Base-by-base conservation (phyloP, 2,888 invertebrate genomes). In the Harpalus rubripes region DNA sequence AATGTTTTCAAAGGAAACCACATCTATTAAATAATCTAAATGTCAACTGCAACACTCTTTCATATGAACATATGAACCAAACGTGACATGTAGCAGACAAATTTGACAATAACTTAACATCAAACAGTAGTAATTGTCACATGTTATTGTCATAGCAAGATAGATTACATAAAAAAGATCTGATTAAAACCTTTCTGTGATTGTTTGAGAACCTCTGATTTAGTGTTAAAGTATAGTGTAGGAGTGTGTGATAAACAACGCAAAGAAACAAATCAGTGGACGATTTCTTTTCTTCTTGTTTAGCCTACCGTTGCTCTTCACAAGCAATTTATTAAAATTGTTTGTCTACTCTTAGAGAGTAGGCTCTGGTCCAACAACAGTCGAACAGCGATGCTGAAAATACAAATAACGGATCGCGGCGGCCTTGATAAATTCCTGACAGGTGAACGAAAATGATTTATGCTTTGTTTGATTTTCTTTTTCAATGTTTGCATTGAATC, bases 321-420 rank as follows among this genome's bases (percentile, higher is more conserved):
- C n/a, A 78, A 78, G 58, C 78, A 78, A 78, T 78, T 32, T 78
- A 78, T 78, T 78, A 78, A 78, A 78, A 58, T 58, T 78, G 78
- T 78, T 78, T 78, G 78, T 78, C 58, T 78, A 26, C 56, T 78
- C 58, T 78, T 78, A n/a, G 68, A 8, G 7, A 44, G 72, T 68
- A 68, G 74, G 74, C 74, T 15, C 12, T n/a, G 58, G 12, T 78
- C 78, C 78, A 78, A 58, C 41, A 68, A 68, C 41, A 68, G 68
- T 65, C 26, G 65, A 65, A 65, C 65, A 12, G 63, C 26, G 12
- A 41, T 7, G 41, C 58, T 78, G 78, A 78, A 78, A 58, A 78
- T 78, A 78, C 56, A 58, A 78, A 58, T 26, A 15, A 58, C 26
- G 22, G 22, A 78, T 78, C 32, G 39, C 32, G 15, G 78, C 32